These are phyloP conservation scores for Philonicus albiceps DNA, from an alignment of 2,888 invertebrate species.

Conservation along the genomic window DNA sequence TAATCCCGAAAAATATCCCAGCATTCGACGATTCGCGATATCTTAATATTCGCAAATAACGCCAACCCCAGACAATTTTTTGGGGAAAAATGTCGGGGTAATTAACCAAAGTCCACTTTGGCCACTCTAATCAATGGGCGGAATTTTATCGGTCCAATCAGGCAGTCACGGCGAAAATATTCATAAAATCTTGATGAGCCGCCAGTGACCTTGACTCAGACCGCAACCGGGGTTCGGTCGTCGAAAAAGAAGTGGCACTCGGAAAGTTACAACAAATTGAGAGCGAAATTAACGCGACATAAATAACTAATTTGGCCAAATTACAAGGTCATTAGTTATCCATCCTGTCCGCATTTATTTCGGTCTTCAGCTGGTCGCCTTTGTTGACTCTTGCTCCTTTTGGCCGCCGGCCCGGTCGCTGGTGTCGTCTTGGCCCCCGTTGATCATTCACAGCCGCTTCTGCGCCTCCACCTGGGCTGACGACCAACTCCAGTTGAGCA, in stretches of 20 bases:
- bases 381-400: conserved; percentile 30
- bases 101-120: conserved; percentile 26
- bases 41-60: conserved; percentile 32
- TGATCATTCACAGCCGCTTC: conserved; percentile 39
- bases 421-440: conserved; percentile 43
- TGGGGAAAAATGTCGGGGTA: background rate
- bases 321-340: conserved; percentile 50
- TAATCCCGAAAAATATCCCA: background rate
- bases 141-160: conserved; percentile 30
- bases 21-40: background rate
- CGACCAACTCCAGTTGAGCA: conserved; percentile 22
- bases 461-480: conserved; percentile 43
- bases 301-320: conserved; percentile 50
- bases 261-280: conserved; percentile 47
- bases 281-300: conserved; percentile 50
- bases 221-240: background rate
- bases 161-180: conserved; percentile 22
- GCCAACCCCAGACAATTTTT: conserved; percentile 2
- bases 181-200: conserved; percentile 38
- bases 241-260: conserved; percentile 33
- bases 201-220: conserved; percentile 36
- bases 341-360: conserved; percentile 46
- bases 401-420: background rate
- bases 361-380: conserved; percentile 28
- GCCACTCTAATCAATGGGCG: conserved; percentile 33